Conservation (phyloP, 2,113 vertebrate genomes). For the Cynopterus brachyotis region DNA sequence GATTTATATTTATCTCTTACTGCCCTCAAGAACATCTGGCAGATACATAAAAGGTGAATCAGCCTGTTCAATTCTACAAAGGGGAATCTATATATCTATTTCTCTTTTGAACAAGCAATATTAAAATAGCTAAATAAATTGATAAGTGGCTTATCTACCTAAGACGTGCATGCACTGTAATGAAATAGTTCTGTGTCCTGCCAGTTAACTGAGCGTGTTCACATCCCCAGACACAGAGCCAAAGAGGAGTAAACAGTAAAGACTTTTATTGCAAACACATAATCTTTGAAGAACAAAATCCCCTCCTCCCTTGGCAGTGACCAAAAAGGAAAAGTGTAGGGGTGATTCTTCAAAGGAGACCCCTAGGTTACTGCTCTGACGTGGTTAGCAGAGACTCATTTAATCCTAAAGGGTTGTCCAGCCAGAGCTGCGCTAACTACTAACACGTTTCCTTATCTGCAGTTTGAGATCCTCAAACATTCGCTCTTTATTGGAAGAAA, state of each 20-base stretch:
- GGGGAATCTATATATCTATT: neutral
- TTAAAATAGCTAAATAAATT: conserved; percentile 18
- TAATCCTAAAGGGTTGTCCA: neutral
- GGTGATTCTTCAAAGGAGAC: conserved; percentile 41
- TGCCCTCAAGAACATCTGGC: neutral
- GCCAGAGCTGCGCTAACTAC: neutral
- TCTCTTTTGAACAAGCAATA: neutral
- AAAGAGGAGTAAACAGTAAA: conserved; percentile 15
- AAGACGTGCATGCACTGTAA: neutral
- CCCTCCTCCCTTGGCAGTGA: conserved; percentile 20
- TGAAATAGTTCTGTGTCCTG: neutral
- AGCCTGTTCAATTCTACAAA: neutral
- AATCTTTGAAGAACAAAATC: conserved; percentile 55
- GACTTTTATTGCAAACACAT: conserved; percentile 44
- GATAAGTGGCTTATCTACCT: neutral
- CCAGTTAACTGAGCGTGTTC: neutral
- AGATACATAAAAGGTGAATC: neutral
- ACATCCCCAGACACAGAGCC: conserved; percentile 19
- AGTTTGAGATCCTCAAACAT: neutral
- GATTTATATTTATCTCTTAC: neutral
- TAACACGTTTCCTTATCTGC: conserved; percentile 28
- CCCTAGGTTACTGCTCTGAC: conserved; percentile 2
- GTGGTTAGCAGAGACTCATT: neutral
- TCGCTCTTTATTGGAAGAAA: conserved; percentile 13
- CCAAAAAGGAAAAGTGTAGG: neutral